Percentiles rank a stretch among this genome's conserved stretches.
Evolutionary conservation across 2,113 vertebrate genomes (phyloP).

Genomic region (Rhynchopsitta pachyrhyncha): DNA sequence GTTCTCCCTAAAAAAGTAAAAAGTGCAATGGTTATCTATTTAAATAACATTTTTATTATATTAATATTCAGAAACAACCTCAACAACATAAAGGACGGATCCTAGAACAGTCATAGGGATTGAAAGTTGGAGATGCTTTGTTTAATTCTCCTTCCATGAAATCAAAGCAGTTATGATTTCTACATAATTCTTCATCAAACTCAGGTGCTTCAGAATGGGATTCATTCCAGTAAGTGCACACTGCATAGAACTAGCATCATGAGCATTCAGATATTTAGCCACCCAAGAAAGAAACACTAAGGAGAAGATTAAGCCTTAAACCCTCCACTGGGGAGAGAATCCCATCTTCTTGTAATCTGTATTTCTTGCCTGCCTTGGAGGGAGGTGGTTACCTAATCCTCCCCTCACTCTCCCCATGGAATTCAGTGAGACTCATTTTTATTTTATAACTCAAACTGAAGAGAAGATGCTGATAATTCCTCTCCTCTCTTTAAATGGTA

Average conservation of each 20-base stretch:
- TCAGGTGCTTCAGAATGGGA: background rate
- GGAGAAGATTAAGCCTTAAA: background rate
- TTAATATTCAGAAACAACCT: background rate
- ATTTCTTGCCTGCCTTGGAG: background rate
- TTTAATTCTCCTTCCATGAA: background rate
- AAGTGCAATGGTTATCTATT: background rate
- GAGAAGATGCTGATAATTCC: background rate
- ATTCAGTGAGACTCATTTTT: background rate
- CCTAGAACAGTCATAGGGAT: background rate
- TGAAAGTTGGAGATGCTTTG: background rate
- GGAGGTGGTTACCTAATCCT: background rate
- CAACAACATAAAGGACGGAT: background rate
- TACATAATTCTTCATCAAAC: background rate
- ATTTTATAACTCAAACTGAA: background rate
- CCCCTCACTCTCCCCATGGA: background rate
- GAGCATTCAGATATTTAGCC: background rate
- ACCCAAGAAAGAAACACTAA: background rate
- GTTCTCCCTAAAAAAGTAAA: background rate
- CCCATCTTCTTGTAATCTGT: background rate
- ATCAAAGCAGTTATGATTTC: background rate
- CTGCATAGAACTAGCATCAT: background rate
- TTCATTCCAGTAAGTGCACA: background rate
- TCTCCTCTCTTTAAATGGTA: background rate
- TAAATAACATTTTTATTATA: background rate
- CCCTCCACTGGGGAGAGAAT: fast-evolving